phyloP scores from a whole-genome alignment of 2,797 vertebrate genomes.

The Carapus acus region DNA sequence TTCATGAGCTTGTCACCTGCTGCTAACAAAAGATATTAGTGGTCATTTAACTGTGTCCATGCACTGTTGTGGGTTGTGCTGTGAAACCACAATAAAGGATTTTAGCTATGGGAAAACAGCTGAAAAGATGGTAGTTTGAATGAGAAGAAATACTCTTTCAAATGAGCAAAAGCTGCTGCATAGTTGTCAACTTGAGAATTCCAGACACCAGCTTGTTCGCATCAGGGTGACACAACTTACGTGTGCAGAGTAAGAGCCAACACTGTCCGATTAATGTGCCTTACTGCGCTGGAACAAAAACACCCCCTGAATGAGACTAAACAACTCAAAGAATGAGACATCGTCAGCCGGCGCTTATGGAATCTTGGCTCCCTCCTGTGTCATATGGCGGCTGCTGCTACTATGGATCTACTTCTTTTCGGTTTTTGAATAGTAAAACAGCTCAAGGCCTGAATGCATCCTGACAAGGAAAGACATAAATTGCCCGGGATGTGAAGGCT shows the following conservation, averaged over 20 bases:
- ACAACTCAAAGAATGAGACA: conserved; percentile 58
- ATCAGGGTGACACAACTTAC: conserved; percentile 45
- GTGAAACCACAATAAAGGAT: too few relatives aligned
- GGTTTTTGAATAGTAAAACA: conserved; percentile 36
- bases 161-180: too few relatives aligned
- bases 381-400: conserved; percentile 40
- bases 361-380: conserved; percentile 22
- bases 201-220: conserved; percentile 57
- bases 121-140: too few relatives aligned
- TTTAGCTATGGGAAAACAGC: too few relatives aligned
- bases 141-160: too few relatives aligned
- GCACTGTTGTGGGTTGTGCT: conserved; percentile 1
- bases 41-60: conserved; percentile 10
- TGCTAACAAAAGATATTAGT: conserved; percentile 9
- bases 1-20: conserved; percentile 13
- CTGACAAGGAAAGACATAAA: conserved; percentile 52
- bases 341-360: conserved; percentile 33
- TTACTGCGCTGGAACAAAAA: conserved; percentile 50
- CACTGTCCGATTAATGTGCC: conserved; percentile 26
- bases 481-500: conserved; percentile 56
- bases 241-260: conserved; percentile 35
- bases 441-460: conserved; percentile 45
- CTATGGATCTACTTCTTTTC: conserved; percentile 29
- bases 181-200: conserved; percentile 12
- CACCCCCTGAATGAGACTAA: conserved; percentile 65